Conservation (phyloP, 92 coral and sea anemone species). For the Palythoa grandiflora region DNA sequence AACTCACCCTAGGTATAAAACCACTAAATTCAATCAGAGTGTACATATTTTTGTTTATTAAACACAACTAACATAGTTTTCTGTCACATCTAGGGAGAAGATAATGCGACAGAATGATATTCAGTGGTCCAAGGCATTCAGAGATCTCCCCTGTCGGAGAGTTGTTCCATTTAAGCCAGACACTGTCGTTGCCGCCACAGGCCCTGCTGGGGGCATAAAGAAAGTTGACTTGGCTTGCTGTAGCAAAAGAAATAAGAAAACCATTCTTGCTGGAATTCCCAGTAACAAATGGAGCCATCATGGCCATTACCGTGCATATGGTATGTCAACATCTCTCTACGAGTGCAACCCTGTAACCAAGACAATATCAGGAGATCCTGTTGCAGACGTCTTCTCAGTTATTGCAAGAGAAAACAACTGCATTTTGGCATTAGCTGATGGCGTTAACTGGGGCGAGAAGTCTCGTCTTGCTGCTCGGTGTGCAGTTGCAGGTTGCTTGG, state of each 20-base stretch:
- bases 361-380: slow-evolving; percentile 84
- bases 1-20: background rate
- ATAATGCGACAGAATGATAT: slow-evolving; percentile 75
- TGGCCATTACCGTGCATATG: slow-evolving; percentile 81
- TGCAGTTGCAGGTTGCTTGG: slow-evolving; percentile 90
- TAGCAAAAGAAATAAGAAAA: slow-evolving; percentile 47
- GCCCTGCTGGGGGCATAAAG: slow-evolving; percentile 89
- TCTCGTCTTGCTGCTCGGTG: slow-evolving; percentile 97
- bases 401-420: slow-evolving; percentile 93
- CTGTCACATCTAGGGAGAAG: slow-evolving; percentile 60
- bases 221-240: slow-evolving; percentile 56
- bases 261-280: slow-evolving; percentile 57
- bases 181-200: slow-evolving; percentile 86
- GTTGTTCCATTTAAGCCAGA: slow-evolving; percentile 67
- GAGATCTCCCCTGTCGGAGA: slow-evolving; percentile 72
- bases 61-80: background rate
- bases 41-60: background rate
- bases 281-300: slow-evolving; percentile 78
- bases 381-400: slow-evolving; percentile 94
- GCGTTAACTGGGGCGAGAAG: slow-evolving; percentile 98
- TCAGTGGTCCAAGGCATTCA: slow-evolving; percentile 63
- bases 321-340: slow-evolving; percentile 88
- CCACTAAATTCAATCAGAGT: background rate
- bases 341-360: slow-evolving; percentile 84
- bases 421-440: slow-evolving; percentile 93